These are phyloP conservation scores for Hippopotamyrus pictus DNA, from an alignment of 2,797 vertebrate species.

Conservation along the genomic window DNA sequence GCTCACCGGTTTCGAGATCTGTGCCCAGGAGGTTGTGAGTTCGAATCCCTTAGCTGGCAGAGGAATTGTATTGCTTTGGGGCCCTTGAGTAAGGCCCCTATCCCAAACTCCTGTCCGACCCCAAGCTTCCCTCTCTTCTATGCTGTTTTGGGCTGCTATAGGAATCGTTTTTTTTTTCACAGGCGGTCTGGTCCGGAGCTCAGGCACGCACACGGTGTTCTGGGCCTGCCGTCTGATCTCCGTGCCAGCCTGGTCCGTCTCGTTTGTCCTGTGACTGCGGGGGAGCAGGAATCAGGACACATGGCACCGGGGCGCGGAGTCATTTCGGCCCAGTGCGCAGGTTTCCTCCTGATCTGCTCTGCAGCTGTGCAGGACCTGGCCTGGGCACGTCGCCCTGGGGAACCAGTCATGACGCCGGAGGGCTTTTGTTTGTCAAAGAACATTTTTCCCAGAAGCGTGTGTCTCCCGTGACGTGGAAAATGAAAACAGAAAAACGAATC, in stretches of 20 bases:
- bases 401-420: not conserved
- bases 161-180: not conserved
- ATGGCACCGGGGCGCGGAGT: not conserved
- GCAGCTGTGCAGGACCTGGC: not conserved
- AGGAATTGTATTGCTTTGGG: not conserved
- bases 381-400: not conserved
- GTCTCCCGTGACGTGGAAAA: not conserved
- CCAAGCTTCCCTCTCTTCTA: not conserved
- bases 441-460: not conserved
- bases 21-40: not conserved
- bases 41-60: not conserved
- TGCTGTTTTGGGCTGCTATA: not conserved
- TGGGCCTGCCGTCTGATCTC: not conserved
- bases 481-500: not conserved
- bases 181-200: not conserved
- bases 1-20: not conserved
- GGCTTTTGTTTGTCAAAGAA: not conserved
- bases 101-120: not conserved
- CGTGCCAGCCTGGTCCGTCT: not conserved
- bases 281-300: not conserved
- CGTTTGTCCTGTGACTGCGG: not conserved
- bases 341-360: not conserved
- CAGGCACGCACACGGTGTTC: not conserved
- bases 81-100: not conserved
- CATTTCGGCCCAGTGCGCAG: not conserved